Base-by-base conservation (phyloP, 2,888 invertebrate species). In the Troides aeacus region DNA sequence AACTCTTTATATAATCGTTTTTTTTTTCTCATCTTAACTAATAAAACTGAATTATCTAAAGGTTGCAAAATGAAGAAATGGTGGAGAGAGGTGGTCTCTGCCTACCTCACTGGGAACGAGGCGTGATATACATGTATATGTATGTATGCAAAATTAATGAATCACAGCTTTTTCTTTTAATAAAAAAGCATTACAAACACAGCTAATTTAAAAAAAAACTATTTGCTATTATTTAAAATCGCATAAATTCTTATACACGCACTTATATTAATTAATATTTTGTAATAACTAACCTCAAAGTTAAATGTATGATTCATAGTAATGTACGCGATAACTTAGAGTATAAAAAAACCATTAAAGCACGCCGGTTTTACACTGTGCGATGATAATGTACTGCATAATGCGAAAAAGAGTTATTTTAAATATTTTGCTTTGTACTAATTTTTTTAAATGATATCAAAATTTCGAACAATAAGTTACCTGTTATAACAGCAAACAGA, bases 401-500 rank as follows among this genome's bases (percentile, higher is more conserved):
- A 18, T 10, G 2, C 15, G 5, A 50, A 53, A 1, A 53, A 18
- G 30, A 30, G 2, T n/a, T 53, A 53, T 6, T 53, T n/a, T 53
- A n/a, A 7, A 12, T n/a, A 53, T n/a, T 7, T n/a, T 53, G 10
- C n/a, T 53, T 7, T 18, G 7, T 53, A n/a, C 53, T n/a, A n/a
- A 53, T 53, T 53, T 6, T n/a, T 53, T 46, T 46, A 46, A 46
- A 53, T n/a, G 69, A 71, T 36, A 64, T 73, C 67, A 73, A 24
- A 71, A 73, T 73, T 78, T 60, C 74, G 76, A 74, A 70, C 63
- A 67, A 70, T 76, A 84, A 81, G 76, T 84, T 91, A 92, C 92
- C 92, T 92, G 92, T 83, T 87, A 91, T 81, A 78, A 84, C 81
- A 75, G 87, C 88, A 83, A 91, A 85, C 80, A 92, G 81, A 77